Percentiles rank a stretch among this genome's conserved stretches.
Conservation (phyloP, 1,140 invertebrate species). For the Caenorhabditis remanei region DNA sequence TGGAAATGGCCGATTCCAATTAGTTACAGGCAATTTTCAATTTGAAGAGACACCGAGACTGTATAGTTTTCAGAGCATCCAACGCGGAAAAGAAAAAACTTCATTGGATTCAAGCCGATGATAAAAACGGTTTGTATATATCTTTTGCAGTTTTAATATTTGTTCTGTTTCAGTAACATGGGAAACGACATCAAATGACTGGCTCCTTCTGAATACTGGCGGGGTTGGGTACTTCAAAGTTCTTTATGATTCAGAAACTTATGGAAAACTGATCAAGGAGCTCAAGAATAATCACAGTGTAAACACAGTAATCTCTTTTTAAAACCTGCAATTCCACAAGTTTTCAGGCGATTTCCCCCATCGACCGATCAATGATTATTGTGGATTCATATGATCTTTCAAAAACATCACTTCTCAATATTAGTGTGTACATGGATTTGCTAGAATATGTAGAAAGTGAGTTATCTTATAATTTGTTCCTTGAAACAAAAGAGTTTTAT, state of each 20-base stretch:
- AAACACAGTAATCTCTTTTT: neutral
- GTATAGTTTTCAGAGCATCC: constrained; percentile 57
- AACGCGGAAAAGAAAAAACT: constrained; percentile 35
- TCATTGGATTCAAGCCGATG: constrained; percentile 60
- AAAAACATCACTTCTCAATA: constrained; percentile 66
- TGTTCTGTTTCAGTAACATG: constrained; percentile 62
- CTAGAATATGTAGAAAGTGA: constrained; percentile 66
- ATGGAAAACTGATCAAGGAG: constrained; percentile 65
- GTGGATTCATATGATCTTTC: constrained; percentile 70
- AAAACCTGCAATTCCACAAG: neutral
- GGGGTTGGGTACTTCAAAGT: constrained; percentile 71
- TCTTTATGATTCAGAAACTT: constrained; percentile 67
- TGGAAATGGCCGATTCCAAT: constrained; percentile 70
- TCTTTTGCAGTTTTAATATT: constrained; percentile 2
- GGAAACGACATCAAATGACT: constrained; percentile 54
- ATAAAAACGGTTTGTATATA: constrained; percentile 52
- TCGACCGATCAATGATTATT: constrained; percentile 68
- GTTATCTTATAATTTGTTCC: neutral
- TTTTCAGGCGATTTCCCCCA: constrained; percentile 58
- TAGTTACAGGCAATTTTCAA: neutral
- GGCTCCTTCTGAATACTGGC: constrained; percentile 71
- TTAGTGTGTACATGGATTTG: constrained; percentile 67
- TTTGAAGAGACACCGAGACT: neutral
- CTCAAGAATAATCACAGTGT: constrained; percentile 62
- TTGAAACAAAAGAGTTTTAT: neutral